phyloP scores from a whole-genome alignment of 2,113 vertebrate genomes.

The Pedionomus torquatus region DNA sequence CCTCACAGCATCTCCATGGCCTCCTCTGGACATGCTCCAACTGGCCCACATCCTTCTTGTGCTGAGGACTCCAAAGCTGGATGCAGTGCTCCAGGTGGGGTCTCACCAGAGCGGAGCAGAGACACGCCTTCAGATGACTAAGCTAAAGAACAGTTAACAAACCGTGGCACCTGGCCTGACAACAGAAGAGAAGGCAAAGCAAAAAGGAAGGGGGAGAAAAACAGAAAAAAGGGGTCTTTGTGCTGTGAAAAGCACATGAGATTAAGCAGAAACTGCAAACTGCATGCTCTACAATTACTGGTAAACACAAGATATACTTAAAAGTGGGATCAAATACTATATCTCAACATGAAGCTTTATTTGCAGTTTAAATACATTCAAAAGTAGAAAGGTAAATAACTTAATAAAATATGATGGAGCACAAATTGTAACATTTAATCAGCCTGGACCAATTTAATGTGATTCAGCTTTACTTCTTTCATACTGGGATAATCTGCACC shows the following conservation, averaged over 20 bases:
- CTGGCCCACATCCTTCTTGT: neutral
- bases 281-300: accelerated
- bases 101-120: neutral
- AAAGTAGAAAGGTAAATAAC: constrained; percentile 43
- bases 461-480: neutral
- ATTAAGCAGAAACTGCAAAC: neutral
- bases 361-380: neutral
- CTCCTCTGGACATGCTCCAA: neutral
- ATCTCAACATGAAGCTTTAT: neutral
- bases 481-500: constrained; percentile 60
- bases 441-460: neutral
- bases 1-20: neutral
- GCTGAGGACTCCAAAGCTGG: neutral
- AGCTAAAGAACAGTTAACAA: accelerated
- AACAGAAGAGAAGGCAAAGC: neutral
- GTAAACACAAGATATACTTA: neutral
- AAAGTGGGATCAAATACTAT: accelerated
- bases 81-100: neutral
- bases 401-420: neutral
- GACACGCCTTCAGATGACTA: accelerated
- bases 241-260: accelerated
- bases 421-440: neutral
- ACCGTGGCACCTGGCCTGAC: neutral
- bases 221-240: accelerated
- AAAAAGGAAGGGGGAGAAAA: neutral